These are phyloP conservation scores for Phortica magna DNA, from an alignment of 2,888 invertebrate species.

Conservation along the genomic window DNA sequence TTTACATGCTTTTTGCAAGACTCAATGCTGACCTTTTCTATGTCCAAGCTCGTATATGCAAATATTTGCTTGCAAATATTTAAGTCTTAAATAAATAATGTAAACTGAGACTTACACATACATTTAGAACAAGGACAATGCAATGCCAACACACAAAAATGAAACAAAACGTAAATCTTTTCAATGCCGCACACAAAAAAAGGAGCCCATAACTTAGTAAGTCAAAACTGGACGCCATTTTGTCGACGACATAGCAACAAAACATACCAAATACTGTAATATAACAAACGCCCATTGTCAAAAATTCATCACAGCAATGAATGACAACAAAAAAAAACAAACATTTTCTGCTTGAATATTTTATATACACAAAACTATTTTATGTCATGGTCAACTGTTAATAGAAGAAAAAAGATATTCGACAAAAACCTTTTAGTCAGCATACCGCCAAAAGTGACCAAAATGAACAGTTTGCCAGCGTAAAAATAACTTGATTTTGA, in stretches of 20 bases:
- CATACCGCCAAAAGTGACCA: neutral
- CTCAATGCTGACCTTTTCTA: too few species aligned
- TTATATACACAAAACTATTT: neutral
- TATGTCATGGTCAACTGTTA: constrained; percentile 16
- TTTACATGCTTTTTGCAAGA: too few species aligned
- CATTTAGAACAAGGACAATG: too few species aligned
- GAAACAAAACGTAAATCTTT: neutral
- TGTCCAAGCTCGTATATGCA: too few species aligned
- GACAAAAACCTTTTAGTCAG: neutral
- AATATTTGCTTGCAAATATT: too few species aligned
- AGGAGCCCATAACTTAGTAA: neutral
- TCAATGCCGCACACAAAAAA: neutral
- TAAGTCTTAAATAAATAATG: too few species aligned
- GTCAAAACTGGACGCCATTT: neutral
- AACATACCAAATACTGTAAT: neutral
- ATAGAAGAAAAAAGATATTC: neutral
- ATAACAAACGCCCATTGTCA: constrained; percentile 17
- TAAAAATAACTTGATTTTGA: neutral
- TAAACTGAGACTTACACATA: too few species aligned
- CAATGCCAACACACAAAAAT: too few species aligned
- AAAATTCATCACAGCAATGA: neutral
- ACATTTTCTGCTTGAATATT: neutral
- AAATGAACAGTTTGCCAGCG: neutral
- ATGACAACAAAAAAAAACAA: neutral
- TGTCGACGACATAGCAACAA: neutral